Conservation (phyloP, 2,797 vertebrate genomes). For the Tokudaia tokunoshimensis region DNA sequence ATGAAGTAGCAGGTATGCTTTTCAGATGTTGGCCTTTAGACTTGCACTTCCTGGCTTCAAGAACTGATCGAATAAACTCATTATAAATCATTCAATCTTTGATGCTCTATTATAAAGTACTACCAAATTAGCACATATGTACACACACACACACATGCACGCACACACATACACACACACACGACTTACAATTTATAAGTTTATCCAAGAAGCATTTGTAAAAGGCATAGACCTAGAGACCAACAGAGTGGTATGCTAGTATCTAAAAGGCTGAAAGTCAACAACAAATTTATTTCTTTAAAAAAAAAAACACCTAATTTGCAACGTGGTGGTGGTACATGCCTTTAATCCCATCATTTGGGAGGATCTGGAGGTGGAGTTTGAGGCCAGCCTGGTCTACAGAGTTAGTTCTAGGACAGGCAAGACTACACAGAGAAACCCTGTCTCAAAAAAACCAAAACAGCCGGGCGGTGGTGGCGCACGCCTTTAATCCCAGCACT, state of each 20-base stretch:
- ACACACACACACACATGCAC: no score
- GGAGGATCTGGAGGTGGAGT: not conserved
- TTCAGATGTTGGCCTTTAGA: not conserved
- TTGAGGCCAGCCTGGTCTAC: not conserved
- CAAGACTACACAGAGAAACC: not conserved
- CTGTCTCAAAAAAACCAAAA: not conserved
- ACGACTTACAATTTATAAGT: not conserved
- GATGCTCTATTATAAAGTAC: not conserved
- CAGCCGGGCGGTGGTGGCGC: no score
- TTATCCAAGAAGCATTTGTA: not conserved
- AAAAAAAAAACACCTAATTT: not conserved
- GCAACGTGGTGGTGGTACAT: not conserved
- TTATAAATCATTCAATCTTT: not conserved
- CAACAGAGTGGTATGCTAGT: not conserved
- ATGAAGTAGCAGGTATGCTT: not conserved
- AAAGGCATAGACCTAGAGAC: not conserved
- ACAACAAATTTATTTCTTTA: not conserved
- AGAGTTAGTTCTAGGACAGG: not conserved
- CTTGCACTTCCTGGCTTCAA: not conserved
- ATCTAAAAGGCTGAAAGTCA: not conserved
- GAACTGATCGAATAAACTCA: not conserved
- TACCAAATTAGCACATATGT: not conserved
- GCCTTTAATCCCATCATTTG: not conserved
- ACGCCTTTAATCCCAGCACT: no score
- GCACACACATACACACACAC: not conserved